phyloP scores from a whole-genome alignment of 2,113 vertebrate species.

The Barbus barbus region DNA sequence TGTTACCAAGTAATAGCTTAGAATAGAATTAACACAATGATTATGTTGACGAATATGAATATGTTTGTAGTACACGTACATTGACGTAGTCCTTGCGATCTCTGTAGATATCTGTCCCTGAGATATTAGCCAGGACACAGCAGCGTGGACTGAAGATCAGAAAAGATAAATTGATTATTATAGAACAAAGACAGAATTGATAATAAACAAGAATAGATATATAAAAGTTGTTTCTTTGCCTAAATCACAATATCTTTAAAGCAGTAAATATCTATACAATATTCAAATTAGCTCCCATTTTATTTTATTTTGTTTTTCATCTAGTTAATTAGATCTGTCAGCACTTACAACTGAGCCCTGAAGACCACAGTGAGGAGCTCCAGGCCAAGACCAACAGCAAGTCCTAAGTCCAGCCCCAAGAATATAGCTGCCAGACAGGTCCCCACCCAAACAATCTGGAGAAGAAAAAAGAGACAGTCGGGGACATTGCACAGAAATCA shows the following conservation, averaged over 20 bases:
- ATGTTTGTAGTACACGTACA: constrained; percentile 73
- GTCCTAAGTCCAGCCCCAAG: constrained; percentile 88
- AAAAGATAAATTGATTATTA: constrained; percentile 5
- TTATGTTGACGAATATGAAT: not conserved
- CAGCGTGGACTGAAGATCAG: constrained; percentile 83
- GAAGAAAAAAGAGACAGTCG: constrained; percentile 22
- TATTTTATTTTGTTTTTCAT: no score
- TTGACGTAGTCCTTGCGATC: constrained; percentile 87
- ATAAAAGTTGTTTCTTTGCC: no score
- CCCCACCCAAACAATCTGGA: constrained; percentile 86
- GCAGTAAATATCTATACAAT: not conserved
- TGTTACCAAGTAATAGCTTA: not conserved
- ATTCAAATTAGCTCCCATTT: not conserved
- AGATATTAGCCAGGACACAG: constrained; percentile 84
- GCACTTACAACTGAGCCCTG: constrained; percentile 91
- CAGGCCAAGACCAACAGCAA: constrained; percentile 83
- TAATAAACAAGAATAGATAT: not conserved
- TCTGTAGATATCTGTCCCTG: constrained; percentile 90
- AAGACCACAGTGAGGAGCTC: constrained; percentile 89
- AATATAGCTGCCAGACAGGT: constrained; percentile 82
- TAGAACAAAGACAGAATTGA: not conserved
- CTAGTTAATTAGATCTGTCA: not conserved
- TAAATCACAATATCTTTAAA: not conserved
- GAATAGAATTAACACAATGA: no score
- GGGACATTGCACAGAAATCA: not conserved